Conservation (phyloP, 2,797 vertebrate genomes). For the Myripristis jacobus region DNA sequence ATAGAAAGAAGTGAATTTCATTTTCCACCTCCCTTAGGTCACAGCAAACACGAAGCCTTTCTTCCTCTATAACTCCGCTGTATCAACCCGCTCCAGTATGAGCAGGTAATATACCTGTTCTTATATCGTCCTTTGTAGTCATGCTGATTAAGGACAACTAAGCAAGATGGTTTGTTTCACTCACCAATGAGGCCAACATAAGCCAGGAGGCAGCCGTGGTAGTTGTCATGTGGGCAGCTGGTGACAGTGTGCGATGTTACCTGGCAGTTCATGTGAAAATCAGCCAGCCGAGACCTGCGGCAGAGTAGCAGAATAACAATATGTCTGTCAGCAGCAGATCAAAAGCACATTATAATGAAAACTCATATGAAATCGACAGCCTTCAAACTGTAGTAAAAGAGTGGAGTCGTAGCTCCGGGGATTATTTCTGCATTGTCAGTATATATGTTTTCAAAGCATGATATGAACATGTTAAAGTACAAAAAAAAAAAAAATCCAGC, state of each 20-base stretch:
- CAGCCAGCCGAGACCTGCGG: slow-evolving; percentile 90
- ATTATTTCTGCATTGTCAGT: slow-evolving; percentile 35
- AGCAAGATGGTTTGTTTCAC: slow-evolving; percentile 30
- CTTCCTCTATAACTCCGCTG: no score
- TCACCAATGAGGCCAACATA: slow-evolving; percentile 93
- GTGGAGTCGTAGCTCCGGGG: slow-evolving; percentile 20
- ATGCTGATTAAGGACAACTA: no score
- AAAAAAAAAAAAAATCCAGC: slow-evolving; percentile 45
- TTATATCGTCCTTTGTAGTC: no score
- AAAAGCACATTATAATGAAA: not conserved
- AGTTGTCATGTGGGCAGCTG: slow-evolving; percentile 91
- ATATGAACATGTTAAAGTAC: slow-evolving; percentile 56
- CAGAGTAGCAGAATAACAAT: not conserved
- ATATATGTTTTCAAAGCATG: slow-evolving; percentile 8
- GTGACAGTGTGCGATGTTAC: slow-evolving; percentile 86
- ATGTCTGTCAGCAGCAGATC: not conserved
- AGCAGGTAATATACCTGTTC: no score
- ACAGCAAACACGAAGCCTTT: no score
- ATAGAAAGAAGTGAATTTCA: no score
- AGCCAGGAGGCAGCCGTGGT: slow-evolving; percentile 92
- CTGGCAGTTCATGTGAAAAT: slow-evolving; percentile 94
- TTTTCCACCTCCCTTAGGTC: no score
- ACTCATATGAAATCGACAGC: no score
- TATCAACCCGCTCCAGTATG: no score
- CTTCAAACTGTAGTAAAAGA: not conserved